Percentiles rank a stretch among this genome's conserved stretches.
These are phyloP conservation scores for Carcinoscorpius rotundicauda DNA, from an alignment of 1,140 invertebrate species.

Conservation along the genomic window DNA sequence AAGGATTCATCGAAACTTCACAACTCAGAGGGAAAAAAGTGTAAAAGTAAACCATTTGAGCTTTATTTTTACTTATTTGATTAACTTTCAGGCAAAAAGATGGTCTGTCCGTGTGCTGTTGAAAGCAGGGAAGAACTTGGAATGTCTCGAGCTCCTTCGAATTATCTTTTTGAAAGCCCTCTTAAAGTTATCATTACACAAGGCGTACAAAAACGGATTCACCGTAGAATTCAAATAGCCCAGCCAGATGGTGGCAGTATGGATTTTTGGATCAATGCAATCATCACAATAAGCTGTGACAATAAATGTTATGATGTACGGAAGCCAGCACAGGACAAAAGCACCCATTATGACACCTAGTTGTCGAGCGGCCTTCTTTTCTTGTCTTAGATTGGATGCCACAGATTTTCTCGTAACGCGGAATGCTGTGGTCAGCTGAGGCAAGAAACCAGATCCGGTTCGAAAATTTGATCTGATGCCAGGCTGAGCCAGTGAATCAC, in stretches of 20 bases:
- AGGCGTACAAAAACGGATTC: constrained; percentile 44
- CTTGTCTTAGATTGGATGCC: constrained; percentile 36
- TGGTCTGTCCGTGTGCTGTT: too few relatives aligned
- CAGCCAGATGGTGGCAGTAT: constrained; percentile 42
- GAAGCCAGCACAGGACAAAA: constrained; percentile 49
- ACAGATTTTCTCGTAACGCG: not conserved
- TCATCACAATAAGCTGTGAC: constrained; percentile 47
- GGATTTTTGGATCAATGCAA: constrained; percentile 33
- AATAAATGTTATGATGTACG: constrained; percentile 49
- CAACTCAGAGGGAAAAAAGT: too few relatives aligned
- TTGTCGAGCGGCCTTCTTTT: constrained; percentile 49
- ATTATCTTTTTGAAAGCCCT: constrained; percentile 36
- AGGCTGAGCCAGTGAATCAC: not conserved
- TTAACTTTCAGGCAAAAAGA: too few relatives aligned
- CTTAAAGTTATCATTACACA: constrained; percentile 44
- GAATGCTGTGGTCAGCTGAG: not conserved
- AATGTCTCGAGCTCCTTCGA: too few relatives aligned
- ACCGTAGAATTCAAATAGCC: constrained; percentile 45
- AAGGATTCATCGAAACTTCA: too few relatives aligned
- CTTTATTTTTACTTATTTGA: too few relatives aligned
- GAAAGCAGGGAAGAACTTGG: too few relatives aligned
- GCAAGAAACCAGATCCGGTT: not conserved
- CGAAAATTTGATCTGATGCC: not conserved
- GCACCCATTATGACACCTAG: constrained; percentile 51
- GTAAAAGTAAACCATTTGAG: too few relatives aligned